phyloP scores from a whole-genome alignment of 2,797 vertebrate genomes.

The Diplodus sargus region DNA sequence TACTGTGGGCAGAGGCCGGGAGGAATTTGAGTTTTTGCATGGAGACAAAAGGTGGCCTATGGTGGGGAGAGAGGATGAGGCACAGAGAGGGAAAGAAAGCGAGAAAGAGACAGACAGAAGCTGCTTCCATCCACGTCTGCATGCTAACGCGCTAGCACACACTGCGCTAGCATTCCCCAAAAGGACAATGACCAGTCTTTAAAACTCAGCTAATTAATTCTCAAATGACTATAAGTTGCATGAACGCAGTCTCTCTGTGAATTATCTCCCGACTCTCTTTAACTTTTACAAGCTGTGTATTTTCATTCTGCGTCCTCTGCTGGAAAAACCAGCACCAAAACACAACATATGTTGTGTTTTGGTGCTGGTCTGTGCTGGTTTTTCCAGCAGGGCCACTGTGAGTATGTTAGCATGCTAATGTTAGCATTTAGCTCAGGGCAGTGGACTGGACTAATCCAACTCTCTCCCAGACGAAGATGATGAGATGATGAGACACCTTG shows the following conservation, averaged over 20 bases:
- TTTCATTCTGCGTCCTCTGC: no score
- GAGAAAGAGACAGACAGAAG: neutral
- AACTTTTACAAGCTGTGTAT: no score
- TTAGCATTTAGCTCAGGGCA: no score
- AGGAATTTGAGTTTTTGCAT: slow-evolving; percentile 82
- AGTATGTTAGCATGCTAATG: no score
- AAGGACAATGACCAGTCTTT: neutral
- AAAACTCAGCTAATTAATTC: neutral
- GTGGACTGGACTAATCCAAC: neutral
- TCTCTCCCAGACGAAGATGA: neutral
- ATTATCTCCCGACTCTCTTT: neutral
- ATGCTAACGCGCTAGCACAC: slow-evolving; percentile 9
- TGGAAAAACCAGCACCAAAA: no score
- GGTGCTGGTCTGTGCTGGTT: no score
- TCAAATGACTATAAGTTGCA: no score
- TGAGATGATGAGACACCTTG: neutral
- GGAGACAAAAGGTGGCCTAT: slow-evolving; percentile 81
- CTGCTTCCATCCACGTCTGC: slow-evolving; percentile 1
- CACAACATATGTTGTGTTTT: no score
- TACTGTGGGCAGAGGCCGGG: slow-evolving; percentile 72
- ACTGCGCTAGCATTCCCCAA: neutral
- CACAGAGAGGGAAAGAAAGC: slow-evolving; percentile 49
- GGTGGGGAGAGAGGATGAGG: slow-evolving; percentile 59
- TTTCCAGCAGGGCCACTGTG: no score
- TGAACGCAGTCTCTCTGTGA: neutral